These are phyloP conservation scores for Sapayoa aenigma DNA, from an alignment of 2,113 vertebrate species.

Conservation along the genomic window DNA sequence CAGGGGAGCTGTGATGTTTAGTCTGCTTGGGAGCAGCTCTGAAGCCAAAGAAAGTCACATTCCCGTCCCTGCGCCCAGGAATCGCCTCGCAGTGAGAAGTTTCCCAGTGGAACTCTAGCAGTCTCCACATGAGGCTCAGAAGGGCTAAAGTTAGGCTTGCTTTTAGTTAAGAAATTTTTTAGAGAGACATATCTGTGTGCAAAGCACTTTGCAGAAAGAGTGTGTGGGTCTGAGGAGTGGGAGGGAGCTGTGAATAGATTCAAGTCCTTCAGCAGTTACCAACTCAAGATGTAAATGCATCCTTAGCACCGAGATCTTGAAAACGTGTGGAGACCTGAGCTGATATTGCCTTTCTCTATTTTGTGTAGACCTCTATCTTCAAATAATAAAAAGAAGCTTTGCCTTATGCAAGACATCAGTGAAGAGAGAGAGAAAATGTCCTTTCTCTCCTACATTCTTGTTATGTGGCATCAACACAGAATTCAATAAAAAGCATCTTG, in stretches of 20 bases:
- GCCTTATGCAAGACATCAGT: not conserved
- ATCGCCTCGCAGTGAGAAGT: not conserved
- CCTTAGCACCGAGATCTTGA: not conserved
- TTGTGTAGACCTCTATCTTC: not conserved
- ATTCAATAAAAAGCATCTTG: not conserved
- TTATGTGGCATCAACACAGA: not conserved
- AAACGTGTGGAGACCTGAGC: not conserved
- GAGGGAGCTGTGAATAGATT: not conserved
- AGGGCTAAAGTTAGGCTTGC: not conserved
- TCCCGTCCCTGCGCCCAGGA: not conserved
- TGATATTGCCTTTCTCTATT: not conserved
- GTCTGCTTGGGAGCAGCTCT: not conserved
- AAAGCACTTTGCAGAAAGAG: not conserved
- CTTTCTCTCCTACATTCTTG: not conserved
- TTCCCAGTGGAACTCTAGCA: not conserved
- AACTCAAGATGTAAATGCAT: not conserved
- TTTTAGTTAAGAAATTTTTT: not conserved
- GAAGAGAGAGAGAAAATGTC: not conserved
- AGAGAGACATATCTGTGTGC: not conserved
- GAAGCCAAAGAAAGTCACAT: not conserved
- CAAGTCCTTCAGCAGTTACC: not conserved
- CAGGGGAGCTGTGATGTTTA: not conserved
- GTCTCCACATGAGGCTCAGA: not conserved
- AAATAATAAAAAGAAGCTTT: not conserved
- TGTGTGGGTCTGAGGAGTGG: slow-evolving; percentile 16